Percentiles rank a stretch among this genome's conserved stretches.
Evolutionary conservation across 1,140 invertebrate genomes (phyloP).

Genomic region (Antheraea mylitta): DNA sequence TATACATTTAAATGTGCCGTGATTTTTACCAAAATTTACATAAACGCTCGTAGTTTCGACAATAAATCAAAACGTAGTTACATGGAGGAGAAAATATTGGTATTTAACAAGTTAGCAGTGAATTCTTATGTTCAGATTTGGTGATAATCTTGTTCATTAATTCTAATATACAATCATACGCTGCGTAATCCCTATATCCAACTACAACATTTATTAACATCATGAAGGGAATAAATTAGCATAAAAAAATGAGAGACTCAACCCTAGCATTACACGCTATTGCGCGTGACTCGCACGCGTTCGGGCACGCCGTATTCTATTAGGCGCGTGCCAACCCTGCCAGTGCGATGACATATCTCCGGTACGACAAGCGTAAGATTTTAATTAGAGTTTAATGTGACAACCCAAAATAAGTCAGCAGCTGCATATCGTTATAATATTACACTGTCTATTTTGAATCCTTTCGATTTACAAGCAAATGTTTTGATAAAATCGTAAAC

Average conservation of each 20-base stretch:
- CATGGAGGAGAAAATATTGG: no score
- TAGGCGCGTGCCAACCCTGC: conserved; percentile 4
- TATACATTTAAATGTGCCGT: no score
- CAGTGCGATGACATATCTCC: not conserved
- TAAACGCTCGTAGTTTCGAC: no score
- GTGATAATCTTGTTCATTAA: no score
- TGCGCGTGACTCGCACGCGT: conserved; percentile 7
- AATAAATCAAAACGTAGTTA: no score
- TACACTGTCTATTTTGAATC: not conserved
- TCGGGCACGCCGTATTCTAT: conserved; percentile 4
- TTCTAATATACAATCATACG: no score
- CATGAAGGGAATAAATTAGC: not conserved
- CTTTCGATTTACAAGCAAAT: not conserved
- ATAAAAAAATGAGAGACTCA: not conserved
- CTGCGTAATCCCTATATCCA: no score
- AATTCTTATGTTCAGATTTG: no score
- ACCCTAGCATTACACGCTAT: conserved; percentile 6
- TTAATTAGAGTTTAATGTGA: conserved; percentile 5
- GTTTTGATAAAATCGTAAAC: not conserved
- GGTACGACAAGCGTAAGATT: conserved; percentile 1
- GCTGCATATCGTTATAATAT: not conserved
- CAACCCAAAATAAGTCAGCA: not conserved
- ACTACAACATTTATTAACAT: no score
- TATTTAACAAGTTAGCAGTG: no score
- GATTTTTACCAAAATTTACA: no score